A percentile compares a stretch with the other conserved stretches of the same genome.
phyloP scores from a whole-genome alignment of 2,113 vertebrate species.

The Dryoscopus gambensis region DNA sequence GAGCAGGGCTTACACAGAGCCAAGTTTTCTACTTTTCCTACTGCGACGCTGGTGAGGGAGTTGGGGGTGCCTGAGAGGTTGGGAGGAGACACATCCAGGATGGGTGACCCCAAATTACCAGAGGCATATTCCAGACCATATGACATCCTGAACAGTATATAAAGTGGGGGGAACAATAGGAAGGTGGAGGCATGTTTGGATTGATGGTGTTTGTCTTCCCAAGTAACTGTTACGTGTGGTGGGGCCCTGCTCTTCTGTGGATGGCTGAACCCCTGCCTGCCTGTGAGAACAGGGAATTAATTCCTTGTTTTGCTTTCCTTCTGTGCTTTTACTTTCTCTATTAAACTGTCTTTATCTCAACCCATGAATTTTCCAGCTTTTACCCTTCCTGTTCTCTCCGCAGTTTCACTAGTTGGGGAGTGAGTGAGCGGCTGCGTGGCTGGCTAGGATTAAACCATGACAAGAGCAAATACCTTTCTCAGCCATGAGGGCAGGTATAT shows the following conservation, averaged over 20 bases:
- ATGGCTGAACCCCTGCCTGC: not conserved
- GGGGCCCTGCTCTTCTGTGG: no score
- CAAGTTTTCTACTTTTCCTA: not conserved
- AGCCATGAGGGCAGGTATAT: not conserved
- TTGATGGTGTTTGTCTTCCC: not conserved
- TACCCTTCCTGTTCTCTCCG: not conserved
- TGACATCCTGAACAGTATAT: not conserved
- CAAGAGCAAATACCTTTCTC: not conserved
- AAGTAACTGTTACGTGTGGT: rapidly evolving
- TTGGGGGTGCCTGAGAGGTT: not conserved
- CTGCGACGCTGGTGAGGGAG: rapidly evolving
- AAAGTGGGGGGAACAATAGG: not conserved
- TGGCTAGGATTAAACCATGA: not conserved
- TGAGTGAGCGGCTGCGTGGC: not conserved
- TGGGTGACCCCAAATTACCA: not conserved
- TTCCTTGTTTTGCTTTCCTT: not conserved
- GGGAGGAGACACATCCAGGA: not conserved
- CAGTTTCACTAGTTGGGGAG: not conserved
- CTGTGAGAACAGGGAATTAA: not conserved
- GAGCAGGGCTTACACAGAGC: not conserved
- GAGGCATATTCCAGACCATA: not conserved
- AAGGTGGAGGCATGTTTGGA: not conserved
- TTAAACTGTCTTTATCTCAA: not conserved
- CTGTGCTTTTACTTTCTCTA: not conserved
- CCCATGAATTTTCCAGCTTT: not conserved